Base-by-base conservation (phyloP, 1,140 invertebrate species). In the Venustaconcha ellipsiformis region DNA sequence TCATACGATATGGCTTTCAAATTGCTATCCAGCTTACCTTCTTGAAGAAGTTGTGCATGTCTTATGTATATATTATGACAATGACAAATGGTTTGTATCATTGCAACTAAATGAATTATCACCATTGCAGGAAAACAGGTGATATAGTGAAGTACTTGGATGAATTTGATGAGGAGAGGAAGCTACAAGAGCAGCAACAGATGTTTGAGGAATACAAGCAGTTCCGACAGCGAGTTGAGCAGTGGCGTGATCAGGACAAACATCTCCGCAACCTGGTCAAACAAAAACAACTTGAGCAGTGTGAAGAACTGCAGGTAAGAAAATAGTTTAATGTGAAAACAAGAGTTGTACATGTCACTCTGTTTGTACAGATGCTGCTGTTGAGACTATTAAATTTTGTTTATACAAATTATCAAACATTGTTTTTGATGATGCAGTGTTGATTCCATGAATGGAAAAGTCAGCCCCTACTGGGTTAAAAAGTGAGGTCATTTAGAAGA, bases 221-320 rank as follows among this genome's bases (percentile, higher is more conserved):
- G n/a, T 87, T 85, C 78, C 60, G 87, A 26, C 82, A 87, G 66
- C 74, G 80, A 26, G 87, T 89, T 48, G 88, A 89, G 67, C 65
- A 82, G 30, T 86, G 87, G 87, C 63, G 88, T 58, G 85, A 86
- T 57, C 68, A 81, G 26, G 87, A 89, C 66, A 82, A 83, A 66
- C 78, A 81, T 20, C 73, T 79, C 26, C 76, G 87, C 20, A 89
- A 88, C 75, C 60, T 73, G 30, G 82, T 80, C 30, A 89, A 89
- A 74, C 79, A 86, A 15, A 75, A 80, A 76, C 88, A 89, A 70
- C 68, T 89, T 23, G 82, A 88, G 26, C 76, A 87, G 65, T 88
- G 83, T 78, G 86, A 89, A 74, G 81, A 85, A 37, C 68, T 89
- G 72, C 88, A 89, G 87, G 87, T 89, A 75, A 23, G 65, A 48